A percentile compares a stretch with the other conserved stretches of the same genome.
These are phyloP conservation scores for Lissonota sp. DNA, from an alignment of 2,888 invertebrate species.

Conservation along the genomic window DNA sequence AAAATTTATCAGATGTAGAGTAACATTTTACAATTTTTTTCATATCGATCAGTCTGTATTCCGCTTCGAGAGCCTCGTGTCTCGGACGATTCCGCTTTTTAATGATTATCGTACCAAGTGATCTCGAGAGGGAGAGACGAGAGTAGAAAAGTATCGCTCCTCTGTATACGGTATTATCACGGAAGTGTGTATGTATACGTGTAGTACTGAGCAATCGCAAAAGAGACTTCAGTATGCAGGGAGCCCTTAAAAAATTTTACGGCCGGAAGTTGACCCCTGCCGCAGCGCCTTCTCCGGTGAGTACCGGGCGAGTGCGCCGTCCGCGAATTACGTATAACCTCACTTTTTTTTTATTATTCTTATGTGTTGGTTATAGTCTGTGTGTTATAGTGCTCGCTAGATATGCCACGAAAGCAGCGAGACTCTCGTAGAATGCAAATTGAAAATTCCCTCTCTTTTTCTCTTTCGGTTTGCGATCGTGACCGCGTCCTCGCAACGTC, in stretches of 20 bases:
- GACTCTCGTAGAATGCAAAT: constrained; percentile 10
- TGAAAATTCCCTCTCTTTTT: neutral
- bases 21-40: neutral
- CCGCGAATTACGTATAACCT: constrained; percentile 1
- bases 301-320: constrained; percentile 47
- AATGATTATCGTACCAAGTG: constrained; percentile 4
- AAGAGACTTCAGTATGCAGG: constrained; percentile 36
- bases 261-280: constrained; percentile 78
- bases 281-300: constrained; percentile 64
- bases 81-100: neutral
- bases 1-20: neutral
- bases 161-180: constrained; percentile 29
- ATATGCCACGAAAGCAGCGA: constrained; percentile 36
- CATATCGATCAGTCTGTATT: neutral
- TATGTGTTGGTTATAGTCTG: neutral
- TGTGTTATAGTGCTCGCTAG: constrained; percentile 18
- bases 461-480: constrained; percentile 22
- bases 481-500: constrained; percentile 54
- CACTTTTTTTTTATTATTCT: constrained; percentile 11
- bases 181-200: constrained; percentile 7
- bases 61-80: constrained; percentile 1
- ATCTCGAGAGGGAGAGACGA: constrained; percentile 13
- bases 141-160: constrained; percentile 28
- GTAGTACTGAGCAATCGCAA: constrained; percentile 8
- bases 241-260: constrained; percentile 76